Evolutionary conservation across 2,797 vertebrate species (phyloP).

Genomic region (Thaleichthys pacificus): DNA sequence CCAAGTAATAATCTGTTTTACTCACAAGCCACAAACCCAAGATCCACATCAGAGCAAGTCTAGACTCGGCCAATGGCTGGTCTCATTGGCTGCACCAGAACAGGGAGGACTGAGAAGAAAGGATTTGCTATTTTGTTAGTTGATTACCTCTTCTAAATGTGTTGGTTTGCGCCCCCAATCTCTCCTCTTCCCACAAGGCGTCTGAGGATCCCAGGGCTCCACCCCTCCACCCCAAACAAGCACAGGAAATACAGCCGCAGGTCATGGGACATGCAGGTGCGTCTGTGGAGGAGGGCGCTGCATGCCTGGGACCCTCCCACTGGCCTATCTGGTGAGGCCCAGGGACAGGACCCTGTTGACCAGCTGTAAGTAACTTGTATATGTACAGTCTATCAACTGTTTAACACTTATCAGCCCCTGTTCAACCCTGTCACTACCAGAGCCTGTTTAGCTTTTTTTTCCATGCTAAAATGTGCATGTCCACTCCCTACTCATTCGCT

Average conservation of each 20-base stretch:
- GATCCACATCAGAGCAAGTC: neutral
- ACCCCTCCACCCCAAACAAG: slow-evolving; percentile 85
- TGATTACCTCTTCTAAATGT: too few relatives aligned
- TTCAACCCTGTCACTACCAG: neutral
- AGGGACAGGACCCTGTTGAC: slow-evolving; percentile 66
- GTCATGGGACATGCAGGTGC: slow-evolving; percentile 88
- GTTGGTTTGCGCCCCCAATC: too few relatives aligned
- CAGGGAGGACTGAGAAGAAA: neutral
- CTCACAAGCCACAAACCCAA: neutral
- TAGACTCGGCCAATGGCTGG: too few relatives aligned
- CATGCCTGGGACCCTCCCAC: slow-evolving; percentile 81
- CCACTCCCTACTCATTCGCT: neutral
- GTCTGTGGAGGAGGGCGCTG: slow-evolving; percentile 82
- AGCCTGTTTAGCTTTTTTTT: too few relatives aligned
- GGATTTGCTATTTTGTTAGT: neutral
- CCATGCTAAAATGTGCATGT: neutral
- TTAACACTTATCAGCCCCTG: neutral
- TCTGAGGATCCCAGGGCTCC: slow-evolving; percentile 75
- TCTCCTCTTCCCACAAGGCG: slow-evolving; percentile 58
- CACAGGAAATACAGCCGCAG: slow-evolving; percentile 82
- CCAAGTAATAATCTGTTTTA: slow-evolving; percentile 61
- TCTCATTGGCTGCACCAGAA: too few relatives aligned
- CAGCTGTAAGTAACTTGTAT: slow-evolving; percentile 65
- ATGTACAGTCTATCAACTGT: too few relatives aligned
- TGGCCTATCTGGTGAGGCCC: slow-evolving; percentile 26